Base-by-base conservation (phyloP, 2,113 vertebrate species). In the Polyodon spathula region DNA sequence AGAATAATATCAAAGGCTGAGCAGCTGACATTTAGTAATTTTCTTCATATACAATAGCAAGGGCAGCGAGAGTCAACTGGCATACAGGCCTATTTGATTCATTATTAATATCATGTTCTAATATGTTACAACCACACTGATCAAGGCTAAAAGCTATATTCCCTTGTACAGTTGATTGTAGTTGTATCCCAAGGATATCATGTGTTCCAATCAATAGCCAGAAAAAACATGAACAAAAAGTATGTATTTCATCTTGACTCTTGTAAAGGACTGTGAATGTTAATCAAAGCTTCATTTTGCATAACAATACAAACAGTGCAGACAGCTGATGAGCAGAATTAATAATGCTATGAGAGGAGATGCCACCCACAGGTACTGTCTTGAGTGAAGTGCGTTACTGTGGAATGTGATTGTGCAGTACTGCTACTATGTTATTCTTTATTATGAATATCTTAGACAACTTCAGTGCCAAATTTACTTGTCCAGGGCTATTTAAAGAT, bases 291-390 rank as follows among this genome's bases (percentile, higher is more conserved):
- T 73, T 75, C 71, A 71, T 71, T 72, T 71, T 76, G 65, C 66
- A 57, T 68, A 62, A 73, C 73, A 71, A 64, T 63, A 63, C 66
- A 57, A 67, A 63, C 54, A 71, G 66, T 68, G 57, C 42, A 4
- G 3, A 65, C 39, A 63, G 44, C 68, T 86, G 84, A 85, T 53
- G 37, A 78, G 73, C 82, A 79, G 79, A 77, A 78, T 76, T 83
- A 83, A 85, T 88, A 83, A 77, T 52, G 64, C 76, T 70, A 55
- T 14, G 59, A 78, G 79, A 68, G 74, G 65, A 76, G 76, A 79
- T 76, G 79, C 80, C 79, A 78, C 77, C 76, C 72, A 60, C 67
- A 77, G 79, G 77, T 60, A 63, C 70, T 66, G 79, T 80, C 74
- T 8, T 0, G 67, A 72, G 79, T 63, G 63, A 78, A 71, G 39